Evolutionary conservation across 2,888 invertebrate species (phyloP), one percentile per base, ranked within the genome.

Genomic region (Mythimna impura): DNA sequence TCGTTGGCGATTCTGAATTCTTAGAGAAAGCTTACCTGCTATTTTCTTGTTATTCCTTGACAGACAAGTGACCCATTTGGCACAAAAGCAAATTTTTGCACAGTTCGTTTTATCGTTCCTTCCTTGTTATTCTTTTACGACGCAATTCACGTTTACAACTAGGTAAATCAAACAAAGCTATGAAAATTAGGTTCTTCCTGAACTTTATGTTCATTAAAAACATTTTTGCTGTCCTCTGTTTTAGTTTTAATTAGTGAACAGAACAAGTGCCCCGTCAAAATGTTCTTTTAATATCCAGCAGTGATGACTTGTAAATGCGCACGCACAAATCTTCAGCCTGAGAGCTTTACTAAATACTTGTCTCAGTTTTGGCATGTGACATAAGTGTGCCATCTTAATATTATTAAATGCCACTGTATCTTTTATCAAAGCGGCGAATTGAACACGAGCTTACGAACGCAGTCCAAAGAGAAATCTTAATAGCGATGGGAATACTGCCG

Each of bases 11-110:
- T 82, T 76, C 73, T 71, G 71, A 81, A 82, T 86, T 86, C 80
- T 85, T 81, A 87, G 80, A 86, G 83, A 87, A 85, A 86, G 82
- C 78, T 83, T 76, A 87, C 86, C 87, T 87, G 84, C 78, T 87
- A 86, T 90, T 91, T 91, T 88, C 88, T 88, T 83, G 79, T 87
- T 89, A 88, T 88, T 86, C 88, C 90, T 89, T 90, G 92, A 90
- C 88, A 89, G 91, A 91, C 91, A 89, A 89, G 90, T 93, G 94
- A 94, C 95, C 95, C 87, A 95, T 89, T 95, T 95, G 95, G 95
- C 95, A 94, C 89, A 76, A 78, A 78, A 80, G 83, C 83, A 88
- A 86, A 83, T 87, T 90, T 90, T 93, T 91, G 58, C 89, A 85
- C 88, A 67, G 71, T 67, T 76, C 66, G 30, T 75, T 60, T 91